These are phyloP conservation scores for Ophion slaviceki DNA, from an alignment of 2,888 invertebrate species.

Conservation along the genomic window DNA sequence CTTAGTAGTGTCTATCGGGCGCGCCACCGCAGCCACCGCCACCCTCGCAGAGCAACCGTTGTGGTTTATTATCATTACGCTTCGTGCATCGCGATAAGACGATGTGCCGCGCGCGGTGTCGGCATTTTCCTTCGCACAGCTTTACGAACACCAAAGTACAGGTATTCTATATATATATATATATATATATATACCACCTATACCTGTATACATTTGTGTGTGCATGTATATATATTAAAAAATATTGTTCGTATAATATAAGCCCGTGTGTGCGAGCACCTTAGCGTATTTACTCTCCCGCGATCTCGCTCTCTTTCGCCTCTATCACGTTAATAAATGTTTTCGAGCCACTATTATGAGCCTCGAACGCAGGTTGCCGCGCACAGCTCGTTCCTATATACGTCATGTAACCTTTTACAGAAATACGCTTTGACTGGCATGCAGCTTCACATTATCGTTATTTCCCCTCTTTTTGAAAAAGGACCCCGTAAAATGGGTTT, in stretches of 20 bases:
- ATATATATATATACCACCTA: conserved; percentile 11
- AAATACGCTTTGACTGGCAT: conserved; percentile 17
- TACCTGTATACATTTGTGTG: conserved; percentile 6
- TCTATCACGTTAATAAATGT: conserved; percentile 65
- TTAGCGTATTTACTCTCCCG: conserved; percentile 53
- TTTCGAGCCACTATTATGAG: conserved; percentile 58
- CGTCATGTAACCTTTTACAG: conserved; percentile 18
- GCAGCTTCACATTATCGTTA: conserved; percentile 14
- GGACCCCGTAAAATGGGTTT: conserved; percentile 3
- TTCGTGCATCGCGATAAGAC: conserved; percentile 71
- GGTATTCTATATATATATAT: conserved; percentile 44
- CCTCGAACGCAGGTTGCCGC: conserved; percentile 39
- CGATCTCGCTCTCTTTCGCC: conserved; percentile 54
- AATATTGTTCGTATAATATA: conserved; percentile 40
- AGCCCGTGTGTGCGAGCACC: conserved; percentile 30
- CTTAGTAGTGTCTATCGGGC: conserved; percentile 62
- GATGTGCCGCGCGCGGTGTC: conserved; percentile 62
- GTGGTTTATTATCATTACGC: conserved; percentile 70
- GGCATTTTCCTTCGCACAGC: conserved; percentile 62
- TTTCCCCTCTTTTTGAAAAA: neutral
- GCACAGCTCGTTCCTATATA: conserved; percentile 31
- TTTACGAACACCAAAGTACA: conserved; percentile 45
- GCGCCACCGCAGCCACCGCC: conserved; percentile 57
- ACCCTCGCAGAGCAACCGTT: conserved; percentile 48
- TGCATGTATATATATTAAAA: conserved; percentile 30